Conservation (phyloP, 1,140 invertebrate species). For the Calephelis virginiensis region DNA sequence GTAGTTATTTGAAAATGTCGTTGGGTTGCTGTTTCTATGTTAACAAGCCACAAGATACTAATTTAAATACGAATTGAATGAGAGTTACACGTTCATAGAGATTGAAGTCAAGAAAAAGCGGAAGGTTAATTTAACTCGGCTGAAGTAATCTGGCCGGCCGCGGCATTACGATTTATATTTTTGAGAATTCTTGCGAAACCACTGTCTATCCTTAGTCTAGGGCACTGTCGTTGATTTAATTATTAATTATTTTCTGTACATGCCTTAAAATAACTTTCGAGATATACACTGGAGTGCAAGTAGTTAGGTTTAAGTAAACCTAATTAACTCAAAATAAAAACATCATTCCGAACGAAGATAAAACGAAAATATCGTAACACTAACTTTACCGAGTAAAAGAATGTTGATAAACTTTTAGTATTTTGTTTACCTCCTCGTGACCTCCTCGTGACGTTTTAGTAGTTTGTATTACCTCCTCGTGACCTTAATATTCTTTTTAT, state of each 20-base stretch:
- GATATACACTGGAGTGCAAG: too few relatives aligned
- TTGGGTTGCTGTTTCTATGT: neutral
- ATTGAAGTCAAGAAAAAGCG: slow-evolving; percentile 4
- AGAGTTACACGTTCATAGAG: slow-evolving; percentile 3
- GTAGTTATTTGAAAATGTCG: too few relatives aligned
- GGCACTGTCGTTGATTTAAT: neutral
- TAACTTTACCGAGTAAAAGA: too few relatives aligned
- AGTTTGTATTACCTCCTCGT: too few relatives aligned
- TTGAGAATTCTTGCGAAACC: neutral
- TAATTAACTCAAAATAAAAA: too few relatives aligned
- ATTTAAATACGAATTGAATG: neutral
- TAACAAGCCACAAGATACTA: neutral
- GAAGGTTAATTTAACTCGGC: slow-evolving; percentile 7
- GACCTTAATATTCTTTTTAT: too few relatives aligned
- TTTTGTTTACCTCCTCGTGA: too few relatives aligned
- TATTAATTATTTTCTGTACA: neutral
- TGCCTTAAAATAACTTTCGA: neutral
- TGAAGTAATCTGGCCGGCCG: slow-evolving; percentile 8
- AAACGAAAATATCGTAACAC: too few relatives aligned
- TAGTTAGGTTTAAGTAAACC: too few relatives aligned
- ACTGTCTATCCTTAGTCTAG: neutral
- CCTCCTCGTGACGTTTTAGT: too few relatives aligned
- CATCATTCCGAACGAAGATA: too few relatives aligned
- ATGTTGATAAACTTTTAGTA: too few relatives aligned
- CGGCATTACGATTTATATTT: slow-evolving; percentile 7